phyloP scores from a whole-genome alignment of 2,888 invertebrate species.

The Sussaba pulchella region DNA sequence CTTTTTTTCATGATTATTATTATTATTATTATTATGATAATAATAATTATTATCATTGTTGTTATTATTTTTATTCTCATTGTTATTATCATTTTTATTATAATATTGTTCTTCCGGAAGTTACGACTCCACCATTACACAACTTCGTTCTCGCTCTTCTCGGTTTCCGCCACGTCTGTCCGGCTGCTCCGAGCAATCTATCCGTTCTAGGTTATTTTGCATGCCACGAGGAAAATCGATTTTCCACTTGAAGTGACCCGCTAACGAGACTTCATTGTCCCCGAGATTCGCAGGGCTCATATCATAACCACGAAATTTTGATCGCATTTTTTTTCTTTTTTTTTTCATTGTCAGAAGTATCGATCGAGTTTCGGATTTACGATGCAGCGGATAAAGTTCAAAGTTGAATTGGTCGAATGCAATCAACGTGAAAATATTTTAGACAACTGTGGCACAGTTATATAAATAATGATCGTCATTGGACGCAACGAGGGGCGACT shows the following conservation, averaged over 20 bases:
- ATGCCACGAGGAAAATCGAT: conserved; percentile 47
- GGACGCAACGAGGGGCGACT: no score
- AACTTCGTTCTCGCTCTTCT: conserved; percentile 1
- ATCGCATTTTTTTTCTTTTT: background rate
- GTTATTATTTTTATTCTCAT: no score
- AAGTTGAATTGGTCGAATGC: background rate
- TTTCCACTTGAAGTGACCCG: conserved; percentile 39
- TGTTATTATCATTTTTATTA: no score
- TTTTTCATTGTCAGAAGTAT: background rate
- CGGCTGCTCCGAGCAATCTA: conserved; percentile 3
- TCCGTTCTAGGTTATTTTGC: conserved; percentile 13
- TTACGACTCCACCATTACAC: background rate
- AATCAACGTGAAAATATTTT: background rate
- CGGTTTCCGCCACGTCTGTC: conserved; percentile 7
- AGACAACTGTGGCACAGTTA: no score
- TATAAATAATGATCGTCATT: no score
- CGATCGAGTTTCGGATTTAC: background rate
- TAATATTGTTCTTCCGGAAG: background rate
- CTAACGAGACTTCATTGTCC: conserved; percentile 52
- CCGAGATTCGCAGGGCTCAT: background rate
- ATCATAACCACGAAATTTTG: background rate
- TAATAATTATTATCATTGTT: no score
- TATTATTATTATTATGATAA: no score
- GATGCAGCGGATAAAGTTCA: background rate
- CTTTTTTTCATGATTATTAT: background rate